A percentile compares a stretch with the other conserved stretches of the same genome.
phyloP scores from a whole-genome alignment of 92 coral and sea anemone genomes.

The Virgularia gustaviana region DNA sequence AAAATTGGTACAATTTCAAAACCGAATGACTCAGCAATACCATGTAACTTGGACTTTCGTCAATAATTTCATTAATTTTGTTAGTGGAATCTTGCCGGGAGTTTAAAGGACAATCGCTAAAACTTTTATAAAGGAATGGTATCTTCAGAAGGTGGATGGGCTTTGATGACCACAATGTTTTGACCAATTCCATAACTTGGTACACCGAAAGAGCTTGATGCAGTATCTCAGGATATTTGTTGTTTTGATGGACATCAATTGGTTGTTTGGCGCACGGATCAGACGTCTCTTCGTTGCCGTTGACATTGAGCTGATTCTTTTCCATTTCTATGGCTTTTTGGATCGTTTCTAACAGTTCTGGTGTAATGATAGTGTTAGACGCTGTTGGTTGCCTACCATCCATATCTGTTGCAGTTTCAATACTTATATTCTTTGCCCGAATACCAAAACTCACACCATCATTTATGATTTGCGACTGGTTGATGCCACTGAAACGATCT shows the following conservation, averaged over 20 bases:
- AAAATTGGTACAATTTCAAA: slow-evolving; percentile 21
- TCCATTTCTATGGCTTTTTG: neutral
- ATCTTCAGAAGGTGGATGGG: neutral
- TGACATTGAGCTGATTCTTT: neutral
- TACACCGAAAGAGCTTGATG: neutral
- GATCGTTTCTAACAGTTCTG: neutral
- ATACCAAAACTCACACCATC: neutral
- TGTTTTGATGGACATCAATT: neutral
- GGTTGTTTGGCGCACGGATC: neutral
- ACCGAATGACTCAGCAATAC: slow-evolving; percentile 29
- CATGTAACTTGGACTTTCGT: neutral
- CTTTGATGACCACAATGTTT: slow-evolving; percentile 16
- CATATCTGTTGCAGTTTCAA: neutral
- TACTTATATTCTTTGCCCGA: neutral
- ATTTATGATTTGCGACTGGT: neutral
- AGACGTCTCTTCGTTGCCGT: neutral
- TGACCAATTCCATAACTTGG: neutral
- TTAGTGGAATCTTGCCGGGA: neutral
- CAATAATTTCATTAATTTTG: neutral
- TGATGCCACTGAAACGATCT: neutral
- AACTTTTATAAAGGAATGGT: slow-evolving; percentile 1
- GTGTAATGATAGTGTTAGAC: no score
- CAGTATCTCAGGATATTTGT: neutral
- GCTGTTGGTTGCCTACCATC: neutral
- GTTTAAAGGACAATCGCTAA: neutral